phyloP scores from a whole-genome alignment of 2,888 invertebrate species.

The Agrotis exclamationis region DNA sequence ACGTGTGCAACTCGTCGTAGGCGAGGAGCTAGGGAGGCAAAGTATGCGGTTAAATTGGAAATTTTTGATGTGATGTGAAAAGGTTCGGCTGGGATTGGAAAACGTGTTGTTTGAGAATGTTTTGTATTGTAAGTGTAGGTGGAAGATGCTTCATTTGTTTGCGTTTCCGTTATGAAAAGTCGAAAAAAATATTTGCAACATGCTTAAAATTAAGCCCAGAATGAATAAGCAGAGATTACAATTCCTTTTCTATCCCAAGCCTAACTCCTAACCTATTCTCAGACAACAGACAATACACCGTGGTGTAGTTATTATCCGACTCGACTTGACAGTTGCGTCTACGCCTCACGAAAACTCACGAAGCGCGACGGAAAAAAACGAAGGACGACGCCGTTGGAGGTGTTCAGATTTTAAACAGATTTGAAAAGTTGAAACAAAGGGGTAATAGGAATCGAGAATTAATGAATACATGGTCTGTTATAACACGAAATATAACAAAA shows the following conservation, averaged over 20 bases:
- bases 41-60: slow-evolving; percentile 59
- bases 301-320: slow-evolving; percentile 42
- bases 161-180: background rate
- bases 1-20: slow-evolving; percentile 67
- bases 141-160: slow-evolving; percentile 20
- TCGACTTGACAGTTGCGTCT: slow-evolving; percentile 58
- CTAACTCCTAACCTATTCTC: slow-evolving; percentile 41
- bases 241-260: background rate
- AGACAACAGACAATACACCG: slow-evolving; percentile 46
- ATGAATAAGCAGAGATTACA: background rate
- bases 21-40: slow-evolving; percentile 50
- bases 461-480: background rate
- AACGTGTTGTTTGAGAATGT: slow-evolving; percentile 46
- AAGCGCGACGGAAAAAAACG: slow-evolving; percentile 41
- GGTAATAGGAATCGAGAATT: background rate
- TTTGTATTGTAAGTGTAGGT: slow-evolving; percentile 25
- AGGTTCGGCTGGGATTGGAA: slow-evolving; percentile 56
- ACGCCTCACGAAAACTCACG: slow-evolving; percentile 42
- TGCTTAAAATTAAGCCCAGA: background rate
- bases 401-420: slow-evolving; percentile 28
- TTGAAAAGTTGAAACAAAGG: background rate
- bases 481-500: background rate
- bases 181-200: background rate
- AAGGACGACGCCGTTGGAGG: slow-evolving; percentile 9
- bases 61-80: slow-evolving; percentile 64